Conservation (phyloP, 2,888 invertebrate species). For the Xylophagus ater region DNA sequence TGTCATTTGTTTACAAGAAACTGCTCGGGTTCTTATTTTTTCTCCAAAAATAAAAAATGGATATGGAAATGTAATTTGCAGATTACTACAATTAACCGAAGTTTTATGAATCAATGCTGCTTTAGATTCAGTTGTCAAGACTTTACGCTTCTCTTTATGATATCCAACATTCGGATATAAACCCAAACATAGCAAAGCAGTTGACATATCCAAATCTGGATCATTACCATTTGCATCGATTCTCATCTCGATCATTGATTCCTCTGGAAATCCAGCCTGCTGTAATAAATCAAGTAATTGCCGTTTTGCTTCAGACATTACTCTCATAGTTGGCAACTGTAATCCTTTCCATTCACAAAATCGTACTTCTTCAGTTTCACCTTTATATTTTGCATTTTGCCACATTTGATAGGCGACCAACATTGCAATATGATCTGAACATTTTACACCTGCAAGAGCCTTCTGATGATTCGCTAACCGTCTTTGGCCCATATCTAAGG, state of each 20-base stretch:
- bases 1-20: slow-evolving; percentile 92
- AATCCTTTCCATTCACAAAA: slow-evolving; percentile 91
- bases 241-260: slow-evolving; percentile 60
- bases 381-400: slow-evolving; percentile 55
- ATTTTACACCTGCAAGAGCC: slow-evolving; percentile 72
- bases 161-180: slow-evolving; percentile 94
- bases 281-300: slow-evolving; percentile 57
- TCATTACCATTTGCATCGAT: slow-evolving; percentile 70
- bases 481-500: slow-evolving; percentile 61
- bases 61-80: slow-evolving; percentile 74
- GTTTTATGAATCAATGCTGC: slow-evolving; percentile 93
- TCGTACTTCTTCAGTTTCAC: slow-evolving; percentile 62
- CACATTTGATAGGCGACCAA: slow-evolving; percentile 82
- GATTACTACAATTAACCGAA: slow-evolving; percentile 85
- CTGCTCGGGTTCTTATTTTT: slow-evolving; percentile 91
- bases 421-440: slow-evolving; percentile 93
- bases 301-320: slow-evolving; percentile 83
- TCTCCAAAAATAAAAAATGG: slow-evolving; percentile 98
- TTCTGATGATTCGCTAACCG: slow-evolving; percentile 75
- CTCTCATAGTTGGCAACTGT: slow-evolving; percentile 76
- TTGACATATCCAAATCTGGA: slow-evolving; percentile 67
- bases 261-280: slow-evolving; percentile 81
- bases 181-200: slow-evolving; percentile 79
- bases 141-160: slow-evolving; percentile 91
- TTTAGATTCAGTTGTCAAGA: slow-evolving; percentile 89